These are phyloP conservation scores for Electrophaes corylata DNA, from an alignment of 2,888 invertebrate species.

Conservation along the genomic window DNA sequence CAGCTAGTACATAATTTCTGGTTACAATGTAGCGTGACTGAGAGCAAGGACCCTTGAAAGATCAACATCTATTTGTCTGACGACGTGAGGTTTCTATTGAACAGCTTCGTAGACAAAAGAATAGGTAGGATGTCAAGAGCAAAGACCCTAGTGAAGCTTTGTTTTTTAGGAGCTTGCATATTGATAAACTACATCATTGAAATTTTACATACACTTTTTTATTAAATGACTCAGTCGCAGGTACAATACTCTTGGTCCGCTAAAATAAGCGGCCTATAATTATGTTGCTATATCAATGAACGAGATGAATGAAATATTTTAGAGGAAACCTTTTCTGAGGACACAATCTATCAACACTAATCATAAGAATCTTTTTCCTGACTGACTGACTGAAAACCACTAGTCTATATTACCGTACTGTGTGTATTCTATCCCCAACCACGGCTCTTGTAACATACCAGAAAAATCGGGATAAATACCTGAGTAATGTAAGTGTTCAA, in stretches of 20 bases:
- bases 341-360: too few species aligned
- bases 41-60: slow-evolving; percentile 36
- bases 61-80: slow-evolving; percentile 38
- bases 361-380: too few species aligned
- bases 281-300: too few species aligned
- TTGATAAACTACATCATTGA: slow-evolving; percentile 15
- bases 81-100: slow-evolving; percentile 32
- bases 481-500: too few species aligned
- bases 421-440: too few species aligned
- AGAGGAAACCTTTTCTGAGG: too few species aligned
- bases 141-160: slow-evolving; percentile 35
- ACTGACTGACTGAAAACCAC: too few species aligned
- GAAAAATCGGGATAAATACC: too few species aligned
- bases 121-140: slow-evolving; percentile 38
- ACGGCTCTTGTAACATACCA: too few species aligned
- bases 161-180: slow-evolving; percentile 24
- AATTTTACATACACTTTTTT: not conserved
- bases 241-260: not conserved
- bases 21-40: slow-evolving; percentile 25
- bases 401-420: too few species aligned
- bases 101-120: slow-evolving; percentile 36
- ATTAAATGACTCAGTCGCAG: not conserved
- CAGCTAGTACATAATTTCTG: slow-evolving; percentile 23
- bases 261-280: too few species aligned
- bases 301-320: too few species aligned